Conservation (phyloP, 1,140 invertebrate species). For the Brachionus rubens region DNA sequence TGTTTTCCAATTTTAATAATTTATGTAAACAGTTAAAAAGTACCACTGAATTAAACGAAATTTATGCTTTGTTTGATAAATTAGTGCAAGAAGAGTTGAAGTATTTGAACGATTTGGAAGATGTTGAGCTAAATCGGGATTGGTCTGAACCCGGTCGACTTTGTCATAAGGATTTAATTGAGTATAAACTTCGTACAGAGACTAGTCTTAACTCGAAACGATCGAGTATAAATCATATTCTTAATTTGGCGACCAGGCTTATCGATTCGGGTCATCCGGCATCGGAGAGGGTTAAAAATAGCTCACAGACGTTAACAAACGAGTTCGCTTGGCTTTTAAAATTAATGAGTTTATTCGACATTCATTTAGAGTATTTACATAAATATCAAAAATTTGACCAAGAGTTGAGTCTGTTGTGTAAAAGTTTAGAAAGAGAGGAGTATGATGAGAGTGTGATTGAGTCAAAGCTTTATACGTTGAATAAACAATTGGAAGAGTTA, state of each 20-base stretch:
- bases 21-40: slow-evolving; percentile 6
- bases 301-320: not conserved
- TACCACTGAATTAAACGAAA: not conserved
- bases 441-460: not conserved
- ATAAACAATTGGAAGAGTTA: not conserved
- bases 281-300: not conserved
- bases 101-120: slow-evolving; percentile 3
- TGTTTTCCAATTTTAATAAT: not conserved
- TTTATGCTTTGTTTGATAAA: not conserved
- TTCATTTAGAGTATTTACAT: not conserved
- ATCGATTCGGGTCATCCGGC: not conserved
- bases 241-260: not conserved
- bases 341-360: not conserved
- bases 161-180: not conserved
- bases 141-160: slow-evolving; percentile 9
- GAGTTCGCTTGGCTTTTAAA: not conserved
- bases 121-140: slow-evolving; percentile 23
- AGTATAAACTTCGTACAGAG: not conserved
- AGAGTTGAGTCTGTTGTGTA: not conserved
- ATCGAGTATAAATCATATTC: not conserved
- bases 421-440: not conserved
- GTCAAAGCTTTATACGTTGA: not conserved
- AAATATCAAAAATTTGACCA: not conserved
- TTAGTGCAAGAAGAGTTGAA: slow-evolving; percentile 14
- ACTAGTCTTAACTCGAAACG: not conserved